Conservation (phyloP, 1,140 invertebrate species). For the Phortica variegata region DNA sequence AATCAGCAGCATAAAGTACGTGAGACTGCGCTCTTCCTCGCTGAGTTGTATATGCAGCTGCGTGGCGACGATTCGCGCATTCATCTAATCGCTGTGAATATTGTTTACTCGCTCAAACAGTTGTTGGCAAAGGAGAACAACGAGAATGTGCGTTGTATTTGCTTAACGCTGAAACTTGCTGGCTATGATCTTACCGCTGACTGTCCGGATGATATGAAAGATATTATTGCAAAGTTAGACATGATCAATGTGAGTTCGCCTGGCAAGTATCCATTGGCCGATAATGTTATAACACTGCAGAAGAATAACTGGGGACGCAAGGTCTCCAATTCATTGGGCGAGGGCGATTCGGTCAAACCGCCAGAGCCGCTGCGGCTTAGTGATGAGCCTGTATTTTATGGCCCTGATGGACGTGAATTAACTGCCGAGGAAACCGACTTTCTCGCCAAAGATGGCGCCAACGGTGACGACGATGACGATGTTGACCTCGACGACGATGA, state of each 20-base stretch:
- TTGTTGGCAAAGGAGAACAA: slow-evolving; percentile 33
- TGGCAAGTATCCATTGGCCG: slow-evolving; percentile 46
- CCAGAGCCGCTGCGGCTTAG: slow-evolving; percentile 40
- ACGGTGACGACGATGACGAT: slow-evolving; percentile 46
- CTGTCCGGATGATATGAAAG: slow-evolving; percentile 40
- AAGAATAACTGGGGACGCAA: slow-evolving; percentile 55
- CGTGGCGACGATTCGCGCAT: slow-evolving; percentile 49
- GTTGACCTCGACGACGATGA: slow-evolving; percentile 31
- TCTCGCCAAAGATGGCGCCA: slow-evolving; percentile 39
- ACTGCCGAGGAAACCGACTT: slow-evolving; percentile 60
- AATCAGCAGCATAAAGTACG: slow-evolving; percentile 45
- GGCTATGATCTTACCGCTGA: slow-evolving; percentile 52
- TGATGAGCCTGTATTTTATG: slow-evolving; percentile 58
- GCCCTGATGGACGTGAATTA: slow-evolving; percentile 58
- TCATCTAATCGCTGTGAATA: slow-evolving; percentile 45
- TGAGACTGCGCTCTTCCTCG: slow-evolving; percentile 47
- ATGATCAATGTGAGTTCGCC: slow-evolving; percentile 32
- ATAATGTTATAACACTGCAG: slow-evolving; percentile 47
- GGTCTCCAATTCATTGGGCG: slow-evolving; percentile 38
- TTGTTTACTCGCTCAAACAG: slow-evolving; percentile 42
- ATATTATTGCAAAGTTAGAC: slow-evolving; percentile 37
- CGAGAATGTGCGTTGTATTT: slow-evolving; percentile 61
- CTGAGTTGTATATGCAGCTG: slow-evolving; percentile 52
- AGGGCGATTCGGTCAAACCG: slow-evolving; percentile 26
- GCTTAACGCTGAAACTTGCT: slow-evolving; percentile 60